Evolutionary conservation across 2,888 invertebrate species (phyloP), one percentile per base, ranked within the genome.

Genomic region (Tanypteryx hageni): DNA sequence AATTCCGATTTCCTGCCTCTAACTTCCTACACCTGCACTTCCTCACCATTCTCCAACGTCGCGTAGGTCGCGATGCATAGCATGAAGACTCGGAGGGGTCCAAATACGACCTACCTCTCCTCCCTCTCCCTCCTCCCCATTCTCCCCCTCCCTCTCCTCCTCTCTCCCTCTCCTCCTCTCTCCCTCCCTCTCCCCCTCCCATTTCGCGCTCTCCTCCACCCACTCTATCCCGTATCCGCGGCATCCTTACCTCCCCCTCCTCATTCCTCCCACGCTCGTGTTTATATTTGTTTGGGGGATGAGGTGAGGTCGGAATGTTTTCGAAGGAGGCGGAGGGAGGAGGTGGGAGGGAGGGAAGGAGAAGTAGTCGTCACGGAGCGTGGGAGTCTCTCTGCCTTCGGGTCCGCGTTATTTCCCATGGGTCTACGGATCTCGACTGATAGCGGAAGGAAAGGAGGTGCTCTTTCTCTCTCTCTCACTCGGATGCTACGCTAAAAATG

Each of bases 321-420:
- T 76, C 76, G 13, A 22, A 27, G 13, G 11, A 27, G 76, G 14
- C 44, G 44, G 44, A 3, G 44, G 44, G 44, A 5, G 44, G 44
- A 5, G 44, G 44, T 1, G 44, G 44, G 44, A 5, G 44, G 44
- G 5, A 44, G 44, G 44, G 44, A 5, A 5, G 44, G 5, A 5
- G 44, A 44, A 44, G 5, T 44, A 44, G 44, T 44, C 44, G 44
- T 44, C 44, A 44, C 44, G 44, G 27, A 11, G 22, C 86, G 58
- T 31, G 59, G 59, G 27, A 31, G 59, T 11, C 82, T 14, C 27
- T 57, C 10, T 89, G 68, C 89, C 68, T 89, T 64, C 68, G 89
- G 89, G 64, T 89, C 89, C 89, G 89, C 68, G 64, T 89, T 89
- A 89, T 89, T 89, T 89, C 89, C 89, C 89, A 89, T 89, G 89